These are phyloP conservation scores for Paelopatides confundens DNA, from an alignment of 53 echinoderm and acorn worm genomes.

Conservation along the genomic window DNA sequence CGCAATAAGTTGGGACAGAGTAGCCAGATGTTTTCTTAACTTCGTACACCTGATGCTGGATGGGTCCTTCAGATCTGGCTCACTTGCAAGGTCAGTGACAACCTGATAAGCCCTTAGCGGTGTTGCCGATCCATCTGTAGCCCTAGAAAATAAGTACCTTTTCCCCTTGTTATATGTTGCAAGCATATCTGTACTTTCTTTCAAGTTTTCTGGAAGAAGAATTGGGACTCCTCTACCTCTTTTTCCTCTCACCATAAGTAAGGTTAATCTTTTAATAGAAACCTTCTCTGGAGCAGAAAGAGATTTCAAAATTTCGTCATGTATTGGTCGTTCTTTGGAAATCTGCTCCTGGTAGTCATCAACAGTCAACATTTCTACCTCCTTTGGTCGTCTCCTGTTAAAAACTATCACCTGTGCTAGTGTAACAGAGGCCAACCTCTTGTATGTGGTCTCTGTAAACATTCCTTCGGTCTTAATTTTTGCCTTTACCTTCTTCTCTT, in stretches of 20 bases:
- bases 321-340: background rate
- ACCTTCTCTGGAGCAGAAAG: background rate
- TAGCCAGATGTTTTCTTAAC: conserved; percentile 60
- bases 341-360: background rate
- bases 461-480: background rate
- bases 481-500: conserved; percentile 6
- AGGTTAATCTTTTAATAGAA: background rate
- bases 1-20: conserved; percentile 56
- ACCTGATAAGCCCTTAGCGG: conserved; percentile 19
- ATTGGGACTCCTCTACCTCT: conserved; percentile 52
- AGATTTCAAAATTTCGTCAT: background rate
- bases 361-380: background rate
- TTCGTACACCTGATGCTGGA: conserved; percentile 61
- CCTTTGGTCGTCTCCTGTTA: conserved; percentile 38
- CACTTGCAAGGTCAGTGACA: conserved; percentile 4
- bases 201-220: conserved; percentile 42
- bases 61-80: conserved; percentile 44
- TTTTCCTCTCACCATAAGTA: conserved; percentile 31
- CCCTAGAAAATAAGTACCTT: conserved; percentile 39
- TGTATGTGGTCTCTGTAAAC: background rate
- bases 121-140: background rate
- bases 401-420: conserved; percentile 16
- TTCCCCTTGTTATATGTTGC: background rate
- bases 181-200: conserved; percentile 51
- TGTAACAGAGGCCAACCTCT: background rate